Evolutionary conservation across 1,140 invertebrate species (phyloP).

Genomic region (Holcopasites calliopsidis): DNA sequence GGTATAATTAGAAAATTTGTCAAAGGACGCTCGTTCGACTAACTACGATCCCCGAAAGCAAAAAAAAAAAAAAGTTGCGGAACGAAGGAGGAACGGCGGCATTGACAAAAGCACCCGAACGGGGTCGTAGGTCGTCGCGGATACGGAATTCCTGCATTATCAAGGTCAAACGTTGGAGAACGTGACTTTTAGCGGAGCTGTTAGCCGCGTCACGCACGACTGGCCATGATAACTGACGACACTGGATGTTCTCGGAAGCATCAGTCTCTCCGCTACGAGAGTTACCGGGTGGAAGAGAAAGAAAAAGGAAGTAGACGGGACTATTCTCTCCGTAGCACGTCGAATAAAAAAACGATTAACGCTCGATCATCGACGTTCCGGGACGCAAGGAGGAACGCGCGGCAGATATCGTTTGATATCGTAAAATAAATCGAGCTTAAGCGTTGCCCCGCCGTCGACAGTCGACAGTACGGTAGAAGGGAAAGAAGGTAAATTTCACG

Average conservation of each 20-base stretch:
- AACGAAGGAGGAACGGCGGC: neutral
- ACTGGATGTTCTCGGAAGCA: constrained; percentile 60
- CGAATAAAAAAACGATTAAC: constrained; percentile 53
- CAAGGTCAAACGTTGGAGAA: constrained; percentile 57
- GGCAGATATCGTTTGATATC: constrained; percentile 50
- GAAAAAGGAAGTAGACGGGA: neutral
- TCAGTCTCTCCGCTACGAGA: constrained; percentile 50
- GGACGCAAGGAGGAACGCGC: constrained; percentile 20
- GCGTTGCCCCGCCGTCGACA: constrained; percentile 31
- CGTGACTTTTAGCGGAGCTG: constrained; percentile 56
- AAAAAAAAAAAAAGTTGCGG: no score
- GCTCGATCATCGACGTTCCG: constrained; percentile 49
- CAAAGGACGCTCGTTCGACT: neutral
- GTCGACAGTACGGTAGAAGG: neutral
- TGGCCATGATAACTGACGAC: constrained; percentile 58
- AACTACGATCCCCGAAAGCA: neutral
- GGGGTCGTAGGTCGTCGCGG: neutral
- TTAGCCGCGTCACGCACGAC: constrained; percentile 58
- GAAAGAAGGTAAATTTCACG: neutral
- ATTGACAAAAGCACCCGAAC: neutral
- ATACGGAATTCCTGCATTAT: constrained; percentile 57
- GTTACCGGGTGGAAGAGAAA: neutral
- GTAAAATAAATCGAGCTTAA: constrained; percentile 53
- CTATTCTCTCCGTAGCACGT: constrained; percentile 39
- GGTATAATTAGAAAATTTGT: constrained; percentile 33